Conservation (phyloP, 2,113 vertebrate species). For the Mastomys coucha region DNA sequence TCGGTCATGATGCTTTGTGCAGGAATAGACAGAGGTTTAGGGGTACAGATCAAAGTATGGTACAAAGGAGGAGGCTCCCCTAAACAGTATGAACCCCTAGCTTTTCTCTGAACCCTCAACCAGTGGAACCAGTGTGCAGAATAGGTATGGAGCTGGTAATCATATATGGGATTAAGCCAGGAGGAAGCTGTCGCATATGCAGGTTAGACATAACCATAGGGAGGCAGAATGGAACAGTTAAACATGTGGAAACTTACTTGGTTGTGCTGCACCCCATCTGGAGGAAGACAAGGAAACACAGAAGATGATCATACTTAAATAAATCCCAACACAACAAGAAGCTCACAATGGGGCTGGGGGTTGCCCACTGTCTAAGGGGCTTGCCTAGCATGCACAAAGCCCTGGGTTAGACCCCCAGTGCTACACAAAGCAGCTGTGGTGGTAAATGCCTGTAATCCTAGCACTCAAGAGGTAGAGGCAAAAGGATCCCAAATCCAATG, state of each 20-base stretch:
- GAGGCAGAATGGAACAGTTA: not conserved
- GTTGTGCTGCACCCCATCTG: too few relatives aligned
- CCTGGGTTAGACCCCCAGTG: not conserved
- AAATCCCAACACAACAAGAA: not conserved
- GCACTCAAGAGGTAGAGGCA: not conserved
- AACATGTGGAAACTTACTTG: not conserved
- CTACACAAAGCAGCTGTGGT: not conserved
- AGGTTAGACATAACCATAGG: not conserved
- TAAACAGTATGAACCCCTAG: not conserved
- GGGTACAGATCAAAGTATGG: not conserved
- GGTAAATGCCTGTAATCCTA: not conserved
- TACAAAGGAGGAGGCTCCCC: not conserved
- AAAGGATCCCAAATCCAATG: not conserved
- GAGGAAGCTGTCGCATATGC: not conserved
- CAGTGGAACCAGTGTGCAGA: not conserved
- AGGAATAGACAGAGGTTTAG: not conserved
- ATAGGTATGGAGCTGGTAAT: not conserved
- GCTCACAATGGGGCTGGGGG: not conserved
- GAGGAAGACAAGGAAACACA: not conserved
- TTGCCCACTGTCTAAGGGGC: not conserved
- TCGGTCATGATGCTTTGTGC: too few relatives aligned
- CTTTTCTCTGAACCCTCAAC: not conserved
- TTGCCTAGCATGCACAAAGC: not conserved
- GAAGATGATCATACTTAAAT: not conserved
- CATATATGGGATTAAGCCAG: not conserved